These are phyloP conservation scores for Diaperis boleti DNA, from an alignment of 2,888 invertebrate genomes.

Conservation along the genomic window DNA sequence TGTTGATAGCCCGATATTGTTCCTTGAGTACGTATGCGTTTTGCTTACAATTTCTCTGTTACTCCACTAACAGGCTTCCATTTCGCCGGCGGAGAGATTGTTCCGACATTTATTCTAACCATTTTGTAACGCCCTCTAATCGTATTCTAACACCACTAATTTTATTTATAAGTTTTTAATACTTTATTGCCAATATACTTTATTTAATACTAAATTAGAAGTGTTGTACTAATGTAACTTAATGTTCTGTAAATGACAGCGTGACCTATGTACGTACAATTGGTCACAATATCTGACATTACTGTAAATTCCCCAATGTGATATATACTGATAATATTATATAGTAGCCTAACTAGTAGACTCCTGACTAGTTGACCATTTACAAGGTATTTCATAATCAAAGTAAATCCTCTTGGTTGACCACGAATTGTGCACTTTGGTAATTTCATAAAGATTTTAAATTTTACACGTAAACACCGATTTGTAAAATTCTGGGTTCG, in stretches of 20 bases:
- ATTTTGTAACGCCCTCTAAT: conserved; percentile 23
- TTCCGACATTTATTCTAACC: too few species aligned
- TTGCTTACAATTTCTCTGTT: conserved; percentile 31
- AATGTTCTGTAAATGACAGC: conserved; percentile 35
- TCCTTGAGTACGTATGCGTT: conserved; percentile 30
- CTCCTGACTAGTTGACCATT: conserved; percentile 43
- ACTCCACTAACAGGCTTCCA: conserved; percentile 33
- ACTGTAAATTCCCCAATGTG: conserved; percentile 59
- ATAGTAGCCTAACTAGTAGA: conserved; percentile 46
- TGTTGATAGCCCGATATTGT: conserved; percentile 41
- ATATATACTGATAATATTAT: conserved; percentile 63
- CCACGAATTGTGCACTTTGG: conserved; percentile 52
- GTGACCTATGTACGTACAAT: conserved; percentile 27
- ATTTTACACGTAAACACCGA: conserved; percentile 53
- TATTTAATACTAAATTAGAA: conserved; percentile 27
- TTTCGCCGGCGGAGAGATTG: conserved; percentile 27
- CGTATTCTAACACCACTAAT: conserved; percentile 8
- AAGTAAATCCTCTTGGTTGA: conserved; percentile 49
- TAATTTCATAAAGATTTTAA: conserved; percentile 46
- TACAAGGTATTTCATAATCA: conserved; percentile 58
- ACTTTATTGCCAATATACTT: conserved; percentile 23
- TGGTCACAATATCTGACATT: conserved; percentile 39
- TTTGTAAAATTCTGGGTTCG: conserved; percentile 49
- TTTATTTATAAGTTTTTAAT: conserved; percentile 16
- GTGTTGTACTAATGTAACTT: conserved; percentile 41